Percentiles rank a stretch among this genome's conserved stretches.
phyloP scores from a whole-genome alignment of 1,140 invertebrate genomes.

The Aphidius ervi region DNA sequence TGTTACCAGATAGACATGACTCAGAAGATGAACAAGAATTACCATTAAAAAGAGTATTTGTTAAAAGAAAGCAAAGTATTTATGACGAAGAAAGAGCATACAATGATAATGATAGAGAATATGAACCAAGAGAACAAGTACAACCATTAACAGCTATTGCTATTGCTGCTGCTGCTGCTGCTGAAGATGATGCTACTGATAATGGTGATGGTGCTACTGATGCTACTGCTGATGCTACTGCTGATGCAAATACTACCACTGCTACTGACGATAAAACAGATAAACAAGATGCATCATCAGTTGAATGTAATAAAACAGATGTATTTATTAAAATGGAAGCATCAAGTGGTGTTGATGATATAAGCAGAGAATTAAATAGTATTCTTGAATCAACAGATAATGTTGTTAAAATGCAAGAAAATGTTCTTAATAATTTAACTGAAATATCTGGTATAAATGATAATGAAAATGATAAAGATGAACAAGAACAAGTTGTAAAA shows the following conservation, averaged over 20 bases:
- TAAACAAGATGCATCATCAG: neutral
- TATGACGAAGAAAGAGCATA: constrained; percentile 51
- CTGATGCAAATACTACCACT: neutral
- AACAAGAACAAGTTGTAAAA: constrained; percentile 3
- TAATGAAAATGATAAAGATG: constrained; percentile 20
- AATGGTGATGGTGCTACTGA: neutral
- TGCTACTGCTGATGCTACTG: neutral
- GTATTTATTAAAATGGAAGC: constrained; percentile 40
- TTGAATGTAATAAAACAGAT: constrained; percentile 36
- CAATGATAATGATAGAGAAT: constrained; percentile 28
- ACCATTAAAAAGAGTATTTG: constrained; percentile 49
- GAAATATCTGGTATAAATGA: constrained; percentile 37
- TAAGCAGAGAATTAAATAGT: constrained; percentile 45
- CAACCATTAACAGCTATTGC: neutral
- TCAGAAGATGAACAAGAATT: constrained; percentile 51
- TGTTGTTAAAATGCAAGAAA: constrained; percentile 49
- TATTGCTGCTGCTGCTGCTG: no score
- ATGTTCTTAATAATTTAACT: constrained; percentile 41
- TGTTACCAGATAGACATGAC: constrained; percentile 48
- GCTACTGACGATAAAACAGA: neutral
- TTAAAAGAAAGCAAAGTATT: constrained; percentile 50
- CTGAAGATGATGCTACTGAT: no score
- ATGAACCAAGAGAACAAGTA: constrained; percentile 19
- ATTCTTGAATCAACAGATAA: constrained; percentile 47
- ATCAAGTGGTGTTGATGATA: constrained; percentile 43